Evolutionary conservation across 2,888 invertebrate species (phyloP).

Genomic region (Corbicula japonica): DNA sequence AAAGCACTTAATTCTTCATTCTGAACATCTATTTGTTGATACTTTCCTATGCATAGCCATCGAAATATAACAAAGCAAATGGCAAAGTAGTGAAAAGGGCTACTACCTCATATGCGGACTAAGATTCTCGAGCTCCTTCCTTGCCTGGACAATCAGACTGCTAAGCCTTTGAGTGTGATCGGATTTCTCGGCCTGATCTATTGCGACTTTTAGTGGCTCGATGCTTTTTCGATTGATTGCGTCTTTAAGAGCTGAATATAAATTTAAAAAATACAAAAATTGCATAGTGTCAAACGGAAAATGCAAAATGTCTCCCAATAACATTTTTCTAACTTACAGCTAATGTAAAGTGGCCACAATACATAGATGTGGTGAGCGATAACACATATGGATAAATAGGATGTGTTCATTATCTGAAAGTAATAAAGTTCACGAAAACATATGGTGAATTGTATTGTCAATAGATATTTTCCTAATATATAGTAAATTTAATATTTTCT

Average conservation of each 20-base stretch:
- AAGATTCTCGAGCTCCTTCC: constrained; percentile 39
- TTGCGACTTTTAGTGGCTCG: constrained; percentile 48
- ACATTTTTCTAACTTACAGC: background rate
- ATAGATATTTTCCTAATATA: background rate
- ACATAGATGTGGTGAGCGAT: background rate
- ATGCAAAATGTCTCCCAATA: background rate
- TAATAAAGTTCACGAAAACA: background rate
- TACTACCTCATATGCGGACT: no score
- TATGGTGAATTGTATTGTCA: background rate
- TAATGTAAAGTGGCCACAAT: background rate
- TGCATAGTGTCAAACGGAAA: background rate
- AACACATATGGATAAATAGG: background rate
- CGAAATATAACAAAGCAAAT: no score
- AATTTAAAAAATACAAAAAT: background rate
- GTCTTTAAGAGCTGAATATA: constrained; percentile 58
- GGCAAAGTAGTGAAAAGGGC: no score
- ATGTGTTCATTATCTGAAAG: background rate
- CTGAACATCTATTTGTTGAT: no score
- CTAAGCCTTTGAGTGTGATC: constrained; percentile 33
- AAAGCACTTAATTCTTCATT: no score
- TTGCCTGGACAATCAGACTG: constrained; percentile 41
- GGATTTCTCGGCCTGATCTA: constrained; percentile 47
- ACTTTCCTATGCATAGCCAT: no score
- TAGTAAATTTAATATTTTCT: background rate
- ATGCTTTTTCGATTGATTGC: constrained; percentile 54